Evolutionary conservation across 1,140 invertebrate genomes (phyloP).

Genomic region (Neocloeon triangulifer): DNA sequence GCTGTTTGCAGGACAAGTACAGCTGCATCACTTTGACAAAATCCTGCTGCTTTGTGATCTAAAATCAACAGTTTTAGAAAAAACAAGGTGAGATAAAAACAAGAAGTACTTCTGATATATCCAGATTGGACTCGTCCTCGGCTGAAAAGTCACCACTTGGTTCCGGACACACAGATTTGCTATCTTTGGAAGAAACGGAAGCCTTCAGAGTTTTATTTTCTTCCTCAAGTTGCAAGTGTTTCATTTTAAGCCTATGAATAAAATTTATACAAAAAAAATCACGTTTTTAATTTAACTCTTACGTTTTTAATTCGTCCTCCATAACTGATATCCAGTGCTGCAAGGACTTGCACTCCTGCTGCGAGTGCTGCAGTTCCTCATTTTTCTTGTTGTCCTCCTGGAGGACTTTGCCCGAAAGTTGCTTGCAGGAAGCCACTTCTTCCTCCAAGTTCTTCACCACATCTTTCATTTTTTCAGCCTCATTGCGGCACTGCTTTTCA

Average conservation of each 20-base stretch:
- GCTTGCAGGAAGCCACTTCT: neutral
- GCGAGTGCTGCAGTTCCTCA: neutral
- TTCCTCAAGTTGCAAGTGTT: too few relatives aligned
- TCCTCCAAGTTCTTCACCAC: conserved; percentile 10
- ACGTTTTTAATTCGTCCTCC: neutral
- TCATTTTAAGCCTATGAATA: too few relatives aligned
- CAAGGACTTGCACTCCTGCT: neutral
- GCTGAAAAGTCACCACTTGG: neutral
- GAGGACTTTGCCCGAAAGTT: neutral
- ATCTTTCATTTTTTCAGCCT: conserved; percentile 18
- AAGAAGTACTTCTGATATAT: neutral
- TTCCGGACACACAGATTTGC: neutral
- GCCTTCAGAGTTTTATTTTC: neutral
- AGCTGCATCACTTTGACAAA: conserved; percentile 25
- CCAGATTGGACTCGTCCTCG: neutral
- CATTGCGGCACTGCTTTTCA: conserved; percentile 16
- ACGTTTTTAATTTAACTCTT: neutral
- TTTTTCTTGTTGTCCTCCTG: conserved; percentile 1
- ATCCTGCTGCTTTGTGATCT: conserved; percentile 20
- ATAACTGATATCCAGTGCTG: neutral
- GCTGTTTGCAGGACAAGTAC: conserved; percentile 19
- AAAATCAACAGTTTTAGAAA: neutral
- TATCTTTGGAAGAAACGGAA: too few relatives aligned
- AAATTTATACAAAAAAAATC: too few relatives aligned
- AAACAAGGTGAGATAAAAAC: neutral